Evolutionary conservation across 1,140 invertebrate genomes (phyloP), one percentile per base, ranked within the genome.

Genomic region (Thereuonema tuberculata): DNA sequence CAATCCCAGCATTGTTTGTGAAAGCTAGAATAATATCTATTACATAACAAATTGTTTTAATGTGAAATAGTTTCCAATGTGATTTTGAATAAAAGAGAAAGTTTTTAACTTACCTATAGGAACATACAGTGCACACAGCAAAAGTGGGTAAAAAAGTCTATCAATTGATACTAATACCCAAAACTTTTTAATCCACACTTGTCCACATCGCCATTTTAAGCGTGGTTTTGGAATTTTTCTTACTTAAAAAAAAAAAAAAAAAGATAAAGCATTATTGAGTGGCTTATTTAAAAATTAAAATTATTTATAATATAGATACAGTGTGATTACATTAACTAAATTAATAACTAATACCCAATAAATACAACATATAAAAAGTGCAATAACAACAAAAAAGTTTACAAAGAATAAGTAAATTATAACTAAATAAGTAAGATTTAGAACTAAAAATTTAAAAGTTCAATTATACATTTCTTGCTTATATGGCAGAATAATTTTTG

Each of bases 151-250:
- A 69, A 84, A 89, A 27, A 90, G 67, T 60, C 79, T 74, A 69
- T 89, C 81, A 17, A 88, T 75, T 56, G 83, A 82, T 1, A 83
- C 78, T 47, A 91, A 67, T 58, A 89, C 73, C 82, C 85, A 88
- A 5, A 89, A 66, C 74, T 84, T 84, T 66, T 81, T 75, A 5
- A 85, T 60, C 71, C 80, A 79, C 49, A 66, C 69, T 57, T 77
- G 74, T 15, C 79, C 71, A 58, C 77, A 78, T 61, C 72, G 75
- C 59, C 77, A 71, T 60, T 75, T 71, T 59, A 80, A 68, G 67
- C 73, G 76, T 26, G 79, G 78, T 67, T 75, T 77, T 12, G 71
- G 67, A 48, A 81, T 72, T 60, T 80, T 74, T 60, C 73, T 74
- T 27, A 66, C 76, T 78, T 64, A 58, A 70, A 67, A 65, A 43